Conservation (phyloP, 2,797 vertebrate genomes). For the Lepilemur ruficaudatus region DNA sequence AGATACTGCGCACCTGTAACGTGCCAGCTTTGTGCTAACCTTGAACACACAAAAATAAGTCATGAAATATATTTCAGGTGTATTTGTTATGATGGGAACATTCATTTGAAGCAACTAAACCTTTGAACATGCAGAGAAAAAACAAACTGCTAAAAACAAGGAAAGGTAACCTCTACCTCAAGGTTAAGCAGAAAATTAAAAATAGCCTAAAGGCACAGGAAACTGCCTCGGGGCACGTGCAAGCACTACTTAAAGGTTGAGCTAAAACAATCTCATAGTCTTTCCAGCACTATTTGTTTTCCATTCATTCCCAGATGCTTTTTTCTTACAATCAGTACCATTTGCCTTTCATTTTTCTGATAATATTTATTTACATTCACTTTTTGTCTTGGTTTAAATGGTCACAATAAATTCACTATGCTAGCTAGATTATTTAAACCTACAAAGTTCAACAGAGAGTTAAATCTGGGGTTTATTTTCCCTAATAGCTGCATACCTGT, state of each 20-base stretch:
- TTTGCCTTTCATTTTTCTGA: conserved; percentile 46
- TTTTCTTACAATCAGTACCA: conserved; percentile 42
- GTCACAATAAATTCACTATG: conserved; percentile 50
- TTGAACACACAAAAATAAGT: conserved; percentile 18
- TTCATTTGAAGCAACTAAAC: conserved; percentile 19
- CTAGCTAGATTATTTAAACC: conserved; percentile 40
- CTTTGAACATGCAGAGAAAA: background rate
- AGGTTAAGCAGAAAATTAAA: conserved; percentile 55
- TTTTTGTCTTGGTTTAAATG: conserved; percentile 41
- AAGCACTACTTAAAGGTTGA: background rate
- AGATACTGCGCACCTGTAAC: background rate
- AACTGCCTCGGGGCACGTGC: background rate
- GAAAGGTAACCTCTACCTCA: conserved; percentile 20
- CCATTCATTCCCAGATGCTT: conserved; percentile 66
- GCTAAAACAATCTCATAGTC: background rate
- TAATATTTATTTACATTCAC: background rate
- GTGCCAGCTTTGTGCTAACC: background rate
- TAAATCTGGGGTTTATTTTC: conserved; percentile 37
- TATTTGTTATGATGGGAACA: background rate
- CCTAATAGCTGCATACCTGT: conserved; percentile 44
- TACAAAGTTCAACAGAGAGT: conserved; percentile 40
- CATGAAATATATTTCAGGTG: background rate
- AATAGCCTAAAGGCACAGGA: background rate
- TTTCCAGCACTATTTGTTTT: background rate
- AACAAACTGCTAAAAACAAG: conserved; percentile 1